A percentile compares a stretch with the other conserved stretches of the same genome.
phyloP scores from a whole-genome alignment of 2,113 vertebrate species.

The Cettia cetti region DNA sequence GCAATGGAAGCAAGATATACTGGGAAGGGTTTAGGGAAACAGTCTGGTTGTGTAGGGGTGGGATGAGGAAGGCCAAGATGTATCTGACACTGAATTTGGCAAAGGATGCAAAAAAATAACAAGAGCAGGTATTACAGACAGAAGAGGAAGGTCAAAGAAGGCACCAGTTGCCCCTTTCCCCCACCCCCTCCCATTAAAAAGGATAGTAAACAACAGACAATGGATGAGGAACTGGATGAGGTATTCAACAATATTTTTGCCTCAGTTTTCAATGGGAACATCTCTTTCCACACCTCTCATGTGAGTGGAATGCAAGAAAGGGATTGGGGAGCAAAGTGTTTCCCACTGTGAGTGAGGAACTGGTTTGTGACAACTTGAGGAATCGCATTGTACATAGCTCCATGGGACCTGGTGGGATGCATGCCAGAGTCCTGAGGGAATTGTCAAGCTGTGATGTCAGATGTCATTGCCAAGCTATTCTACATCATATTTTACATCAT shows the following conservation, averaged over 20 bases:
- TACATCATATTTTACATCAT: background rate
- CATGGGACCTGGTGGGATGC: background rate
- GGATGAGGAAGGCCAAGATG: background rate
- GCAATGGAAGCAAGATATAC: background rate
- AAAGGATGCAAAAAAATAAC: background rate
- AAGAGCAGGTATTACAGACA: background rate
- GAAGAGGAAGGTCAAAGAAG: background rate
- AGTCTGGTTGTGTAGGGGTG: accelerated
- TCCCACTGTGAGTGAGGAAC: background rate
- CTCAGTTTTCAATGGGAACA: background rate
- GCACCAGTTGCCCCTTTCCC: background rate
- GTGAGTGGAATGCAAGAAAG: background rate
- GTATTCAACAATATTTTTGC: background rate
- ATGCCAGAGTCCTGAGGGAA: background rate
- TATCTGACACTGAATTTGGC: background rate
- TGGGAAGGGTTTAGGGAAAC: background rate
- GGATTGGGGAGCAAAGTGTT: background rate
- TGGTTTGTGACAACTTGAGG: accelerated
- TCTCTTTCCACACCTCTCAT: background rate
- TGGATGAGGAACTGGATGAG: background rate
- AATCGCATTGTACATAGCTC: too few relatives aligned
- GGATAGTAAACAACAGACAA: background rate
- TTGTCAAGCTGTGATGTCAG: too few relatives aligned
- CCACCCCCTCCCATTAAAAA: accelerated
- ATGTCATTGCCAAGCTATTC: background rate